Evolutionary conservation across 2,113 vertebrate species (phyloP).

Genomic region (Tor tambroides): DNA sequence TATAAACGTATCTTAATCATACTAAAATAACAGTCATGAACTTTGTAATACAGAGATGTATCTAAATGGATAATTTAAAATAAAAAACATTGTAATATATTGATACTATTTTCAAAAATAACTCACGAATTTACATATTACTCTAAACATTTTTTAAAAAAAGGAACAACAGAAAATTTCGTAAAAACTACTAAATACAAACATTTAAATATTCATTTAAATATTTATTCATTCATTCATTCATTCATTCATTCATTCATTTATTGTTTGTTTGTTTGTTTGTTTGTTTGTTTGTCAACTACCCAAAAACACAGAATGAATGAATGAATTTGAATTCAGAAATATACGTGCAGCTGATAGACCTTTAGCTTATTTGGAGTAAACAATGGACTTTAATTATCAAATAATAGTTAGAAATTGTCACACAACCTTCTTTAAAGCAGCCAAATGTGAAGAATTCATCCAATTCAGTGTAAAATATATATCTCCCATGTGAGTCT

Average conservation of each 20-base stretch:
- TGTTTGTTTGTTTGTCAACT: too few relatives aligned
- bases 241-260: too few relatives aligned
- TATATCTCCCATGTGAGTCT: background rate
- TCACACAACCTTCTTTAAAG: background rate
- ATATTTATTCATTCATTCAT: too few relatives aligned
- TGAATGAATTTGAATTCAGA: background rate
- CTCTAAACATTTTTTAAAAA: too few relatives aligned
- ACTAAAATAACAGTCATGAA: background rate
- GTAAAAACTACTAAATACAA: too few relatives aligned
- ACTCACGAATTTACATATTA: too few relatives aligned
- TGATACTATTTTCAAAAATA: too few relatives aligned
- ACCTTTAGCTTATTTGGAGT: background rate
- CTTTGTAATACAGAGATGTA: background rate
- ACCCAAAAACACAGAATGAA: too few relatives aligned
- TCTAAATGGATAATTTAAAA: background rate
- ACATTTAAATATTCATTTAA: too few relatives aligned
- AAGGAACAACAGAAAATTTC: too few relatives aligned
- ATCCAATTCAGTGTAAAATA: background rate
- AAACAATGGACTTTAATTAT: background rate
- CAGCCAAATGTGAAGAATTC: background rate
- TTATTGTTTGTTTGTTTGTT: too few relatives aligned
- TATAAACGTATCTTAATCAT: background rate
- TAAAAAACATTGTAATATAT: too few relatives aligned
- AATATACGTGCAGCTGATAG: background rate
- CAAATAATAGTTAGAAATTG: background rate